These are phyloP conservation scores for Siniperca undulata DNA, from an alignment of 2,797 vertebrate genomes.

Conservation along the genomic window DNA sequence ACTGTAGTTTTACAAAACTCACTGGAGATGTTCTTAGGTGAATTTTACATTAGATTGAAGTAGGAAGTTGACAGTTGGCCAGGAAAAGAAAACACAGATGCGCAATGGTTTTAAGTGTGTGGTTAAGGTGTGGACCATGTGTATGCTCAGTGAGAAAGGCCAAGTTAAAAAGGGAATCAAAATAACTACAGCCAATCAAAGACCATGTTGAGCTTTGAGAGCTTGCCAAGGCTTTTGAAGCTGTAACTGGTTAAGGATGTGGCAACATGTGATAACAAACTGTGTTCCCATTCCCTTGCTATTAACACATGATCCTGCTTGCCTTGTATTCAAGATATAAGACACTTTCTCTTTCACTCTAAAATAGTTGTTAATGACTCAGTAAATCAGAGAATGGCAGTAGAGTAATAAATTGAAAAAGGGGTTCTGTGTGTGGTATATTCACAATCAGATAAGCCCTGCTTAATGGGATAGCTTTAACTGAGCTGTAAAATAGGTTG, in stretches of 20 bases:
- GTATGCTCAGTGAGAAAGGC: conserved; percentile 52
- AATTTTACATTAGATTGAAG: conserved; percentile 1
- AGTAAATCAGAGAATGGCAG: conserved; percentile 38
- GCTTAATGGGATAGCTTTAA: conserved; percentile 40
- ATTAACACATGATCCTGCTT: conserved; percentile 49
- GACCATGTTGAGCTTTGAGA: conserved; percentile 53
- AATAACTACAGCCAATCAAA: conserved; percentile 74
- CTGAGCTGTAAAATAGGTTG: conserved; percentile 52
- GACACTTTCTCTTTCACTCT: conserved; percentile 39
- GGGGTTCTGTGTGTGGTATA: conserved; percentile 1
- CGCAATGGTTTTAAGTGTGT: conserved; percentile 39
- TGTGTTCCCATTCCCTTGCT: conserved; percentile 49
- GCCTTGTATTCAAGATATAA: conserved; percentile 39
- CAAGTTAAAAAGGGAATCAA: conserved; percentile 61
- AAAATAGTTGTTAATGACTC: conserved; percentile 57
- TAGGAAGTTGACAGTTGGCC: conserved; percentile 12
- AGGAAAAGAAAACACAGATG: conserved; percentile 31
- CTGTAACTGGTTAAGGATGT: conserved; percentile 73
- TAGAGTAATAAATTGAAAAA: conserved; percentile 3
- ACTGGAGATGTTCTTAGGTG: background rate
- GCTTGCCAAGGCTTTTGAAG: conserved; percentile 61
- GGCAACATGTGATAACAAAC: conserved; percentile 69
- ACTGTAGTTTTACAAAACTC: conserved; percentile 6
- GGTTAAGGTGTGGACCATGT: conserved; percentile 53
- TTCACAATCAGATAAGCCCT: conserved; percentile 25